Base-by-base conservation (phyloP, 2,797 vertebrate genomes). In the Mastacembelus armatus region DNA sequence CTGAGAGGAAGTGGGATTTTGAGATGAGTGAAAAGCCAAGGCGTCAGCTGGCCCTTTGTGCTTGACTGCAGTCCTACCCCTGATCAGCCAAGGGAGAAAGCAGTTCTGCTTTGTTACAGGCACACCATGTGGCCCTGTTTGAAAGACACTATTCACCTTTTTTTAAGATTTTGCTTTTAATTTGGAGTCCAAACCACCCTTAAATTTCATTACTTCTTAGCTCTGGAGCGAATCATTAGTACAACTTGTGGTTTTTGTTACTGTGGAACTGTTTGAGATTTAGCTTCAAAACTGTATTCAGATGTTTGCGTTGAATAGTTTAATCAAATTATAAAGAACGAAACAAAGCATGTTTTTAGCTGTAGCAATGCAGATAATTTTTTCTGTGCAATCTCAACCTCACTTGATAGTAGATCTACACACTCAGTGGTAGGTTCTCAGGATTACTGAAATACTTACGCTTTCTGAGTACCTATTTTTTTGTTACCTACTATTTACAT, bases 1-100 rank as follows among this genome's bases (percentile, higher is more conserved):
- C 82, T 90, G 88, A 81, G 88, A 90, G 88, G 91, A 91, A 92
- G 91, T 90, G 78, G 89, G 88, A 87, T 92, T 92, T 90, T 85
- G 87, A 91, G 87, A 85, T 79, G 90, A 89, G 85, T 89, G 91
- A 89, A 88, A 91, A 88, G 90, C 89, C 84, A 75, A 87, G 89
- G 88, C 85, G 90, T 94, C 92, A 94, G 91, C 93, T 93, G 93
- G 89, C 86, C 88, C 90, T 91, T 92, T 92, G 91, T 92, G 90
- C 89, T 84, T 84, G 75, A 86, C 85, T 88, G 87, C 90, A 80
- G 88, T 89, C 77, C 71, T 88, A 72, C 75, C 77, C 91, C 86
- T 92, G 91, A 91, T 86, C 90, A 91, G 92, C 89, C 91, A 91
- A 91, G 91, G 86, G 92, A 91, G 86, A 87, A 91, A 86, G 85